Evolutionary conservation across 2,113 vertebrate genomes (phyloP).

Genomic region (Willisornis vidua): DNA sequence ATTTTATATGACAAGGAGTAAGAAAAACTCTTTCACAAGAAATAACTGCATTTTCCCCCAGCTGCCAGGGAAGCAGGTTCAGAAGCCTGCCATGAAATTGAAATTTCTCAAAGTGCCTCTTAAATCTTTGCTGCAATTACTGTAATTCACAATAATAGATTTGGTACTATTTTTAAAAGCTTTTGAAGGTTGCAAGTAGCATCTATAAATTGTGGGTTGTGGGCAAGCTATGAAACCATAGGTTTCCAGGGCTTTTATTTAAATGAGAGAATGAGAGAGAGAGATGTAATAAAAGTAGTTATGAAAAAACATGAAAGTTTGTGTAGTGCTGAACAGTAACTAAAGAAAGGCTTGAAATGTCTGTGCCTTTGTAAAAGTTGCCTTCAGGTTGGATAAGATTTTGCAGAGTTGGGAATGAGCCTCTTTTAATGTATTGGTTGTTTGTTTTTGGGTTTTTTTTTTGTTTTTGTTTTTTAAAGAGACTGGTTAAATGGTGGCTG

Average conservation of each 20-base stretch:
- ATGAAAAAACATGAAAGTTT: conserved; percentile 39
- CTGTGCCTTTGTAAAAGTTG: background rate
- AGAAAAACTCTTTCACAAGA: conserved; percentile 69
- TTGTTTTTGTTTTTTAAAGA: background rate
- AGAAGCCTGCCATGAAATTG: conserved; percentile 68
- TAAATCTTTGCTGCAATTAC: conserved; percentile 79
- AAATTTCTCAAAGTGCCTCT: conserved; percentile 78
- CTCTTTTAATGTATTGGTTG: background rate
- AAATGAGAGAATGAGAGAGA: conserved; percentile 69
- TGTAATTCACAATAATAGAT: conserved; percentile 79
- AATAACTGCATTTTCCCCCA: conserved; percentile 19
- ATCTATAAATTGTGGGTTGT: conserved; percentile 74
- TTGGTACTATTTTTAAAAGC: conserved; percentile 78
- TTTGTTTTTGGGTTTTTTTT: too few species aligned
- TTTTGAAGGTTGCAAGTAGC: conserved; percentile 78
- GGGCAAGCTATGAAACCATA: conserved; percentile 68
- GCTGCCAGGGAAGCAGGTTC: conserved; percentile 60
- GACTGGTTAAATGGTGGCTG: background rate
- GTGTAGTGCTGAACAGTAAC: background rate
- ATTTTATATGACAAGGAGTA: conserved; percentile 54
- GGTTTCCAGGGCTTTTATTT: conserved; percentile 73
- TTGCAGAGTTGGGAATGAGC: background rate
- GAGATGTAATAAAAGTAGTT: conserved; percentile 59
- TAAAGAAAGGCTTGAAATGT: background rate
- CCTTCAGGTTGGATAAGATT: background rate